Percentiles rank a stretch among this genome's conserved stretches.
Conservation (phyloP, 2,797 vertebrate species). For the Cryptoprocta ferox region DNA sequence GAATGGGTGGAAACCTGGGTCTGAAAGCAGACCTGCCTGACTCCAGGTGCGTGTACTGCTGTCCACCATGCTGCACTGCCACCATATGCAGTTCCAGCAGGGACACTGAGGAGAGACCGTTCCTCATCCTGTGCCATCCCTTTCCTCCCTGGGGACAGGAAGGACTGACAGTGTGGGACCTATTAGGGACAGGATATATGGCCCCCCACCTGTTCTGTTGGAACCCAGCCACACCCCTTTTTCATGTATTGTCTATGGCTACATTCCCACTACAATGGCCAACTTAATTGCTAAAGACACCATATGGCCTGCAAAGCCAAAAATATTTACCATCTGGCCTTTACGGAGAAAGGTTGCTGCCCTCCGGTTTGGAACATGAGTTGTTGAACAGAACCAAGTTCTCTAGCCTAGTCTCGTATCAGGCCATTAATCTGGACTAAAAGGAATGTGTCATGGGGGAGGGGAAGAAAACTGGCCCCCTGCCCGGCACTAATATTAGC, state of each 20-base stretch:
- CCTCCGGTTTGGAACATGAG: not conserved
- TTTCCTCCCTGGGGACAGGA: not conserved
- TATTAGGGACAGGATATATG: not conserved
- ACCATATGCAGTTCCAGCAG: accelerated
- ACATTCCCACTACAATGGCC: not conserved
- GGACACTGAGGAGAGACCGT: accelerated
- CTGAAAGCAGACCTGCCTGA: not conserved
- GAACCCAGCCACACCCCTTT: not conserved
- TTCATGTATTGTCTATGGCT: not conserved
- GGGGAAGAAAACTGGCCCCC: not conserved
- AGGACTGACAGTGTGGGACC: not conserved
- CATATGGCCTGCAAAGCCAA: not conserved
- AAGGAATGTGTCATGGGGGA: not conserved
- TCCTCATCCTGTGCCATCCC: too few species aligned
- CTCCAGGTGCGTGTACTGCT: not conserved
- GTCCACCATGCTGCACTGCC: not conserved
- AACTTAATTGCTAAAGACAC: not conserved
- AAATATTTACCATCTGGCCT: conserved; percentile 22
- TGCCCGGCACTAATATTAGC: not conserved
- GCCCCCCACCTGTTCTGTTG: accelerated
- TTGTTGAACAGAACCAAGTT: not conserved
- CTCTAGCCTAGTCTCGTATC: not conserved
- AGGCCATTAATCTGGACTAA: not conserved
- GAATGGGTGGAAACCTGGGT: not conserved
- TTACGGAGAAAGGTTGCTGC: not conserved